Evolutionary conservation across 2,113 vertebrate genomes (phyloP), one percentile per base, ranked within the genome.

Genomic region (Acinonyx jubatus): DNA sequence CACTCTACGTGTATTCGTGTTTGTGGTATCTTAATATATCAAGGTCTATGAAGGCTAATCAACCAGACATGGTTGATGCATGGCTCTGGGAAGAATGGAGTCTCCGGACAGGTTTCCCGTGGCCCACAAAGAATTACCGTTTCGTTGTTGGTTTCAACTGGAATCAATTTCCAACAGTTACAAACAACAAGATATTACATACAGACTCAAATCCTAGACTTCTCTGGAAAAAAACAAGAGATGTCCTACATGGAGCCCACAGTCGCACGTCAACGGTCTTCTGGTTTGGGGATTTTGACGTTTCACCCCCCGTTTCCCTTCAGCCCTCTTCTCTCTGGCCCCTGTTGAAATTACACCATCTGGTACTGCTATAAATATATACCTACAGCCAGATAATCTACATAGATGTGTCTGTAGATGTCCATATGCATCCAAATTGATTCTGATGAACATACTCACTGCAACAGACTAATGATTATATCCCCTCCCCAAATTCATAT

Each of bases 361-460:
- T 57, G 48, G 31, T 57, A 55, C 0, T 73, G 48, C 29, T 69
- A 0, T 29, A 21, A 65, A 52, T 8, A 5, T 1, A 7, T 11
- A 21, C 0, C 27, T 27, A 11, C 2, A 69, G 16, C 41, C 7
- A 68, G 7, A 27, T 65, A 31, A 94, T 16, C 21, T 21, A 16
- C 8, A 18, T 0, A 27, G n/a, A 0, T 57, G 19, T 63, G 25
- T 29, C 71, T 33, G 19, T 0, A 65, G 61, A 33, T 33, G n/a
- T 16, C 23, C 41, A 12, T 4, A 41, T 18, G 73, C 18, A 83
- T 18, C 12, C 25, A 55, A 50, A 78, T n/a, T 2, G 23, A 71
- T n/a, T 76, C 25, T 48, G 48, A 83, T 2, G 8, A 31, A 61
- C 25, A 71, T 7, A 36, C 2, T 31, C 25, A 23, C 18, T 19